Base-by-base conservation (phyloP, 2,797 vertebrate genomes). In the Labroides dimidiatus region DNA sequence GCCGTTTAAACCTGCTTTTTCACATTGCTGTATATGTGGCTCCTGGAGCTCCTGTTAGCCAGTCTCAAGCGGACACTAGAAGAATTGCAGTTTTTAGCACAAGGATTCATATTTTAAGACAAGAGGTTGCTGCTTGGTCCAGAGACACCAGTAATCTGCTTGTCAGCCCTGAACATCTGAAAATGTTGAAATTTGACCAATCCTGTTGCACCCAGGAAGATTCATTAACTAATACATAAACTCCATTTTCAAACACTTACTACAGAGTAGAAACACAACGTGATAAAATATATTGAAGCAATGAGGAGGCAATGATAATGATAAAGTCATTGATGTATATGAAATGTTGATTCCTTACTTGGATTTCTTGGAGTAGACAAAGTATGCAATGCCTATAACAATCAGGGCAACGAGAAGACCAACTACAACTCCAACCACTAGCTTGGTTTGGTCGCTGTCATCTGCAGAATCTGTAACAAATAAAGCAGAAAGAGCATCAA, bases 281-380 rank as follows among this genome's bases (percentile, higher is more conserved):
- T 33, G 7, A 27, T 27, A 27, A 27, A 27, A 27, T 3, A 27
- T n/a, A n/a, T n/a, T n/a, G n/a, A 27, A 27, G 24, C 24, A 27
- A 33, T 4, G 8, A 33, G 4, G 30, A 5, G 8, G 30, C 30
- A 33, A 33, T 33, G 30, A 33, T 6, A 33, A 7, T 9, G 8
- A 33, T 7, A 33, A 33, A 33, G 30, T 4, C 30, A 33, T 33
- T 33, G 3, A 9, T 9, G 8, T 23, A 68, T 14, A 9, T 51
- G 63, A 13, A 64, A 62, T 57, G 17, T 10, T 39, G 10, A 20
- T 11, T 21, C 54, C 94, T 95, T 95, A 98, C 97, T 97, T 98
- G 81, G 94, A 96, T 91, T 96, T 99, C 91, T 97, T 99, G 90
- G 91, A 89, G 72, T 96, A 99, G 58, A 98, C 77, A 95, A 94